Conservation (phyloP, 2,888 invertebrate genomes). For the Sesia bembeciformis region DNA sequence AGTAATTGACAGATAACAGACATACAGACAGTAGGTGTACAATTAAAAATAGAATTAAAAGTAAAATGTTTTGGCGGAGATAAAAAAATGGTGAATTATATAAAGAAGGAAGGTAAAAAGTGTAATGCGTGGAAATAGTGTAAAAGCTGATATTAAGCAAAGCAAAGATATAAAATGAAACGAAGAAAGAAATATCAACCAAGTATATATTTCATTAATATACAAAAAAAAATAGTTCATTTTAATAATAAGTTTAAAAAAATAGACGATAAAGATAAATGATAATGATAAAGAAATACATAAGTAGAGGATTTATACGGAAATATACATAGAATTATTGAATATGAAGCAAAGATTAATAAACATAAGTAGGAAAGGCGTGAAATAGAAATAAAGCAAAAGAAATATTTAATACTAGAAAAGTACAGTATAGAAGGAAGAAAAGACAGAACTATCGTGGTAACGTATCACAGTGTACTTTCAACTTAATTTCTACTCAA, state of each 20-base stretch:
- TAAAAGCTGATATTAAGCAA: too few species aligned
- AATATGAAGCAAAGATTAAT: too few species aligned
- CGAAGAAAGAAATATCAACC: too few species aligned
- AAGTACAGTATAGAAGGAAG: conserved; percentile 3
- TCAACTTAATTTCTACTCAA: conserved; percentile 30
- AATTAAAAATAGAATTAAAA: not conserved
- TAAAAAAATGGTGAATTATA: not conserved
- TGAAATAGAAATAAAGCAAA: conserved; percentile 5
- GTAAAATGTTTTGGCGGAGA: not conserved
- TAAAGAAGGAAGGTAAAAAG: not conserved
- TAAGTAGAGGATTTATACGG: too few species aligned
- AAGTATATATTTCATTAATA: too few species aligned
- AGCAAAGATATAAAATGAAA: too few species aligned
- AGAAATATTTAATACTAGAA: conserved; percentile 4
- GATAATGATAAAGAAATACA: too few species aligned
- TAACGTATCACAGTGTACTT: conserved; percentile 70
- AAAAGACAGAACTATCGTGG: conserved; percentile 36
- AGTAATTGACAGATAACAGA: not conserved
- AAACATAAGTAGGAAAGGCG: conserved; percentile 4
- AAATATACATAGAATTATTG: too few species aligned
- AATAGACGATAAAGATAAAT: too few species aligned
- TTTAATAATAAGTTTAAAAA: too few species aligned
- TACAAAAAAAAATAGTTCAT: too few species aligned
- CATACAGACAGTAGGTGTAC: not conserved
- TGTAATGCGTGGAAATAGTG: too few species aligned